phyloP scores from a whole-genome alignment of 2,888 invertebrate genomes.

The Aproaerema taeniolella region DNA sequence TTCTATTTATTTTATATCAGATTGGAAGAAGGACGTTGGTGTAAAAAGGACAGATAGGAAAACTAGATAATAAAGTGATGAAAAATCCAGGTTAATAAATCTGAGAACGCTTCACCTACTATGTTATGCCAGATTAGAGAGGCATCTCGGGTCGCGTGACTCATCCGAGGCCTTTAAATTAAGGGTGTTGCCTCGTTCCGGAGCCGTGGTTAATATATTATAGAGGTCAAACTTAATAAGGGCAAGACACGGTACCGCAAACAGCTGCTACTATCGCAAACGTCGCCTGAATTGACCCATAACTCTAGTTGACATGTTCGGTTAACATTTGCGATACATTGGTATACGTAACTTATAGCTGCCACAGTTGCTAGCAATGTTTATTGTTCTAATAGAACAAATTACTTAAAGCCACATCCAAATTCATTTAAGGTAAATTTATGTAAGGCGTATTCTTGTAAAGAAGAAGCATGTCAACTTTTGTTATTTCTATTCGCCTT shows the following conservation, averaged over 20 bases:
- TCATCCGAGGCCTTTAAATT: conserved; percentile 37
- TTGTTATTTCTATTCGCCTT: too few relatives aligned
- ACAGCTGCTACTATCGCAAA: conserved; percentile 29
- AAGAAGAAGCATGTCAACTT: too few relatives aligned
- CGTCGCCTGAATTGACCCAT: conserved; percentile 34
- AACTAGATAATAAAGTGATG: too few relatives aligned
- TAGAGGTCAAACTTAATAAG: conserved; percentile 48
- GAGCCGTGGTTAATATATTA: conserved; percentile 38
- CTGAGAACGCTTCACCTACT: conserved; percentile 39
- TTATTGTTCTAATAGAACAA: too few relatives aligned
- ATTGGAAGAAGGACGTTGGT: too few relatives aligned
- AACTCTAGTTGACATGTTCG: conserved; percentile 39
- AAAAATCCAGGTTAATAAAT: conserved; percentile 33
- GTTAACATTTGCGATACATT: conserved; percentile 33
- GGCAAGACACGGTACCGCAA: conserved; percentile 27
- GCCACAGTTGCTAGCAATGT: too few relatives aligned
- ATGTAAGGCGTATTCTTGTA: too few relatives aligned
- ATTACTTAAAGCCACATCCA: too few relatives aligned
- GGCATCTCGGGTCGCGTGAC: conserved; percentile 26
- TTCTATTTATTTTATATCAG: too few relatives aligned
- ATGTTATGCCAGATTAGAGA: conserved; percentile 46
- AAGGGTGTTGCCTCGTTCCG: conserved; percentile 34
- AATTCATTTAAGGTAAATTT: too few relatives aligned
- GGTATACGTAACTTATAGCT: too few relatives aligned
- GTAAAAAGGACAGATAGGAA: too few relatives aligned